Conservation (phyloP, 2,113 vertebrate species). For the Odontesthes bonariensis region DNA sequence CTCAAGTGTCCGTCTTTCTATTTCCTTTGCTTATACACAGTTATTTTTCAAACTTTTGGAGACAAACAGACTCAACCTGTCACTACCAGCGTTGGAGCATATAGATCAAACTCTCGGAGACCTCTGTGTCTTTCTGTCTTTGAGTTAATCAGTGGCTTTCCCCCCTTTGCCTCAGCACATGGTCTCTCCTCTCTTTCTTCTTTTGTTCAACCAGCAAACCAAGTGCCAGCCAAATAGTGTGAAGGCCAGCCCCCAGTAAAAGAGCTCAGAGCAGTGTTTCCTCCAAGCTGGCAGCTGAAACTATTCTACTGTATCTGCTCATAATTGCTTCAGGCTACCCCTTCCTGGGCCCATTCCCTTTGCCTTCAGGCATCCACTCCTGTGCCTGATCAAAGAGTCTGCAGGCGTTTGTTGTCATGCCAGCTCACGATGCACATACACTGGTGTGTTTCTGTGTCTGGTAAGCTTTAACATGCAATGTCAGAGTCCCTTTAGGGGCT, state of each 20-base stretch:
- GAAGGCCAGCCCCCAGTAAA: constrained; percentile 30
- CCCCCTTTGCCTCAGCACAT: constrained; percentile 28
- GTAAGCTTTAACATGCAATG: constrained; percentile 39
- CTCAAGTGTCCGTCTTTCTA: constrained; percentile 34
- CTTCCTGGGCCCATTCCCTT: constrained; percentile 51
- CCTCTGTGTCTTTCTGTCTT: constrained; percentile 22
- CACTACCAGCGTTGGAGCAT: constrained; percentile 30
- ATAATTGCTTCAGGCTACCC: constrained; percentile 67
- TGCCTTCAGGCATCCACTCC: constrained; percentile 68
- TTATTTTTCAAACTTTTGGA: constrained; percentile 34
- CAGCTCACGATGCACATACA: constrained; percentile 47
- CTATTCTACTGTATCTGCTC: constrained; percentile 60
- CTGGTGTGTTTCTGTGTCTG: constrained; percentile 31
- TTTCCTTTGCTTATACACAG: constrained; percentile 41
- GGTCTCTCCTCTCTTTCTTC: constrained; percentile 31
- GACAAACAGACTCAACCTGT: constrained; percentile 49
- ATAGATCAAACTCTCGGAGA: constrained; percentile 33
- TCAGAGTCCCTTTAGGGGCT: constrained; percentile 50
- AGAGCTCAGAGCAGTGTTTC: constrained; percentile 46
- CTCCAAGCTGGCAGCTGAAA: constrained; percentile 49
- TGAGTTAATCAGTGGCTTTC: constrained; percentile 18
- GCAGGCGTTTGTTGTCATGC: constrained; percentile 70
- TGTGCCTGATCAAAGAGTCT: constrained; percentile 74
- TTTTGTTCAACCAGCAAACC: constrained; percentile 43
- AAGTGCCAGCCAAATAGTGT: background rate